These are phyloP conservation scores for Tetramorium alpestre DNA, from an alignment of 1,140 invertebrate genomes.

Conservation along the genomic window DNA sequence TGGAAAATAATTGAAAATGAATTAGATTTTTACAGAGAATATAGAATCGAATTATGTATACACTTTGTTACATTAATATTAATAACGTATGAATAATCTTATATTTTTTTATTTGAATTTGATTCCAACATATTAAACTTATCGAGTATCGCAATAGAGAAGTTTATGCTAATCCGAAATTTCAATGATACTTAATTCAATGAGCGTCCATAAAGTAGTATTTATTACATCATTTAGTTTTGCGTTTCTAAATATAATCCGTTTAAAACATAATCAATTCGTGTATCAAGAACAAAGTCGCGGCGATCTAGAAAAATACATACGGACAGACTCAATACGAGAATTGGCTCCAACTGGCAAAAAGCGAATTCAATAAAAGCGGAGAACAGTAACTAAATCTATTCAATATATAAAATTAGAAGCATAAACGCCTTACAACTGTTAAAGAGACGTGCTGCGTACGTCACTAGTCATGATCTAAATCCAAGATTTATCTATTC, in stretches of 20 bases:
- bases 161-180: constrained; percentile 20
- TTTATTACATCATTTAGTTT: constrained; percentile 39
- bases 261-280: constrained; percentile 42
- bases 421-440: not conserved
- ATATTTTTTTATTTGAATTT: not conserved
- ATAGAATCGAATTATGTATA: not conserved
- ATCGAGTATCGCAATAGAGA: not conserved
- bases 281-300: not conserved
- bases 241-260: constrained; percentile 32
- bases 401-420: not conserved
- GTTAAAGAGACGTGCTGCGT: not conserved
- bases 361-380: constrained; percentile 13
- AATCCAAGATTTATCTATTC: constrained; percentile 27
- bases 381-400: not conserved
- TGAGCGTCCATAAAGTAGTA: constrained; percentile 25
- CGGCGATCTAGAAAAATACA: constrained; percentile 6
- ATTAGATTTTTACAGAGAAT: constrained; percentile 7
- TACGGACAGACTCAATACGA: not conserved
- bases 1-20: not conserved
- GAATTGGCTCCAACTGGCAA: not conserved
- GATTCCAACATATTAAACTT: not conserved
- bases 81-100: not conserved
- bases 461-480: not conserved
- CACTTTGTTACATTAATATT: constrained; percentile 2
- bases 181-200: constrained; percentile 32